phyloP scores from a whole-genome alignment of 2,113 vertebrate genomes.

The Noturus placidus region DNA sequence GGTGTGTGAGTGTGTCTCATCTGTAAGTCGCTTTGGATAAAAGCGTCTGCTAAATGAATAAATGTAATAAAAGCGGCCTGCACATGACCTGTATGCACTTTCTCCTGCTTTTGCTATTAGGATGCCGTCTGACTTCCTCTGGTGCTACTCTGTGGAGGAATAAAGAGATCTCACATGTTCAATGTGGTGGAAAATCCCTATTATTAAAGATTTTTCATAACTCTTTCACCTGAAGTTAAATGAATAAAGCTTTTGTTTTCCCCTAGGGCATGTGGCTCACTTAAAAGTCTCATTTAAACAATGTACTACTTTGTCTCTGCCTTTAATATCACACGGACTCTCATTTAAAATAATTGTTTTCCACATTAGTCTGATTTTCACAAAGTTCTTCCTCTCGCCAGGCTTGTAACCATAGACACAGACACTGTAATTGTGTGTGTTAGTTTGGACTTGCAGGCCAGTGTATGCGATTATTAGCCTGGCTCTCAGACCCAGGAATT shows the following conservation, averaged over 20 bases:
- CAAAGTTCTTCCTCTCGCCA: background rate
- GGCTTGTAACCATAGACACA: slow-evolving; percentile 36
- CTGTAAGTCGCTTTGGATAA: too few species aligned
- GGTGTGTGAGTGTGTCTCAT: too few species aligned
- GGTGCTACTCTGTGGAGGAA: slow-evolving; percentile 39
- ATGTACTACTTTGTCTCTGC: background rate
- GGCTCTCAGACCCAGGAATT: slow-evolving; percentile 16
- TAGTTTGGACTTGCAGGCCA: background rate
- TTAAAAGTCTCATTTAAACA: background rate
- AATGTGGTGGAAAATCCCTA: slow-evolving; percentile 11
- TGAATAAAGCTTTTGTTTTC: background rate
- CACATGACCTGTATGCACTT: slow-evolving; percentile 57
- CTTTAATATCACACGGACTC: background rate
- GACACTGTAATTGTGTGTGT: slow-evolving; percentile 35
- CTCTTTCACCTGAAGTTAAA: background rate
- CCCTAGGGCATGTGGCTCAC: too few species aligned
- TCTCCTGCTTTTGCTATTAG: slow-evolving; percentile 46
- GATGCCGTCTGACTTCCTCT: slow-evolving; percentile 38
- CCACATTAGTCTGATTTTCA: slow-evolving; percentile 27
- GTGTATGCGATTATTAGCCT: slow-evolving; percentile 19
- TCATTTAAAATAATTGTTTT: slow-evolving; percentile 30
- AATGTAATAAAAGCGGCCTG: background rate
- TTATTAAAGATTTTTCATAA: background rate
- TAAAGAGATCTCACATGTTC: slow-evolving; percentile 55
- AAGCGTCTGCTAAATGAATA: too few species aligned